Evolutionary conservation across 2,888 invertebrate genomes (phyloP), one percentile per base, ranked within the genome.

Genomic region (Cartodere bifasciata): DNA sequence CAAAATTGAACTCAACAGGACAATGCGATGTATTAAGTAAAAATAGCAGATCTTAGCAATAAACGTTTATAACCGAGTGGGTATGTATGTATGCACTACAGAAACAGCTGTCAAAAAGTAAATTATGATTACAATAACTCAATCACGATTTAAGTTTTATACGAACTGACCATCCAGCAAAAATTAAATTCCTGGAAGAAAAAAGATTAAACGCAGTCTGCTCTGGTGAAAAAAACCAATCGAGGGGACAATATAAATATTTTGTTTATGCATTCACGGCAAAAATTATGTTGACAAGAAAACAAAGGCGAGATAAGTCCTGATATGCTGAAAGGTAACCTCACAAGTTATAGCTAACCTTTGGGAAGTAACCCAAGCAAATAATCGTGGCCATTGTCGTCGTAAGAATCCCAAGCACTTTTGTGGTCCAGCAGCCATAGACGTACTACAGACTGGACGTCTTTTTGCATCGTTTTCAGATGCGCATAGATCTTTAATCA

Each of bases 241-340:
- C 57, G 53, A 48, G 54, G 54, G 58, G 58, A 61, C 60, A 59
- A 58, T 61, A 60, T 61, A 61, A 61, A 61, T 61, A 61, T 60
- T 60, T 60, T 58, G 59, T 60, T 60, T 60, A 61, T 62, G 60
- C 58, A 60, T 60, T 58, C 59, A 50, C 56, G 52, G 52, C 58
- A 58, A 60, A 60, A 62, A 60, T 62, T 60, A 61, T 61, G 60
- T 60, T 60, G 61, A 61, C 60, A 60, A 57, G 57, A 53, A 58
- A 61, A 61, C 61, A 61, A 61, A 60, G 59, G 59, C 56, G 57
- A 59, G 59, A 59, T 59, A 58, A 58, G 57, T 56, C 55, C 55
- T 54, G 57, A 58, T 58, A 58, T 58, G 56, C 56, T 52, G 54
- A 52, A 49, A 55, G 52, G 55, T 56, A 57, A 58, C 55, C 56